Percentiles rank a stretch among this genome's conserved stretches.
Conservation (phyloP, 2,797 vertebrate species). For the Channa striata region DNA sequence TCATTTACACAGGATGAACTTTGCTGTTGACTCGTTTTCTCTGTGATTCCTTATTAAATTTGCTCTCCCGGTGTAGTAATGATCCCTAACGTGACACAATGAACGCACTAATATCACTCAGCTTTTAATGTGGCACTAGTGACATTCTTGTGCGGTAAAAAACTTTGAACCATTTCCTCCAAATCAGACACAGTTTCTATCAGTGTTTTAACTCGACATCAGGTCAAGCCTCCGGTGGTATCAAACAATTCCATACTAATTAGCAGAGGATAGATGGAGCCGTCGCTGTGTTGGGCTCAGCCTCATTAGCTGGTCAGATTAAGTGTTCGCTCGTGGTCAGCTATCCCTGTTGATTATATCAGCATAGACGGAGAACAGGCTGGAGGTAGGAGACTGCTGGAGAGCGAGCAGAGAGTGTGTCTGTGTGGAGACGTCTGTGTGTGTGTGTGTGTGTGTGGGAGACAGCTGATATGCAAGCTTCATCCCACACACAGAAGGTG, state of each 20-base stretch:
- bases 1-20: slow-evolving; percentile 2
- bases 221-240: slow-evolving; percentile 11
- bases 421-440: slow-evolving; percentile 34
- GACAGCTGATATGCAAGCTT: slow-evolving; percentile 63
- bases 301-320: slow-evolving; percentile 54
- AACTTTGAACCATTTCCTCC: background rate
- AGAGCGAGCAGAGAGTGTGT: slow-evolving; percentile 36
- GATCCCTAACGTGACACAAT: slow-evolving; percentile 16
- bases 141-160: background rate
- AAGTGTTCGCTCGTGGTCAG: slow-evolving; percentile 59
- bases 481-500: slow-evolving; percentile 78
- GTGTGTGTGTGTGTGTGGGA: slow-evolving; percentile 43
- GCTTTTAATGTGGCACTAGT: background rate
- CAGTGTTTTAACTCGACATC: background rate
- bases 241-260: slow-evolving; percentile 23
- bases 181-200: background rate
- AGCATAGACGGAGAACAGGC: slow-evolving; percentile 57
- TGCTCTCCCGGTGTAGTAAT: slow-evolving; percentile 3
- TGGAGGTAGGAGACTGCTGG: slow-evolving; percentile 51
- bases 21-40: slow-evolving; percentile 4
- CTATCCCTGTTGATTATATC: slow-evolving; percentile 60
- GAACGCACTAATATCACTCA: slow-evolving; percentile 10
- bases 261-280: slow-evolving; percentile 22
- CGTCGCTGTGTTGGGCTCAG: slow-evolving; percentile 29
- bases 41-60: slow-evolving; percentile 13